phyloP scores from a whole-genome alignment of 1,140 invertebrate genomes.

The Plodia interpunctella region DNA sequence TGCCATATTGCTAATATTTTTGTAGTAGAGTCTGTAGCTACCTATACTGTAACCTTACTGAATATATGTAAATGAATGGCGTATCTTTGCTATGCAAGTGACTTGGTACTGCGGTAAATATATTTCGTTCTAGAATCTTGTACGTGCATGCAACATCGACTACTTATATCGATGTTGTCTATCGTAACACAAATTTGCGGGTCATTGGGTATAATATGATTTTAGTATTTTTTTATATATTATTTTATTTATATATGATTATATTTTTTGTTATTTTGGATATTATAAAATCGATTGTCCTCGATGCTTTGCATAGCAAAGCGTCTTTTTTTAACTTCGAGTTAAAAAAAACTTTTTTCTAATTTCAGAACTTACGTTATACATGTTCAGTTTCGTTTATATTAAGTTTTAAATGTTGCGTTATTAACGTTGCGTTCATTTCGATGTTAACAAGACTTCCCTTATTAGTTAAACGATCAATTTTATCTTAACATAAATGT shows the following conservation, averaged over 20 bases:
- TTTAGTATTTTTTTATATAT: no score
- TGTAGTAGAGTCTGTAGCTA: slow-evolving; percentile 56
- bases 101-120: background rate
- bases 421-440: slow-evolving; percentile 27
- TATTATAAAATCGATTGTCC: background rate
- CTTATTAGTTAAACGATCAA: slow-evolving; percentile 54
- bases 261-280: no score
- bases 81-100: slow-evolving; percentile 11
- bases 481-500: slow-evolving; percentile 67
- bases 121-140: background rate
- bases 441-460: slow-evolving; percentile 46
- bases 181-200: no score
- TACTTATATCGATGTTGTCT: background rate
- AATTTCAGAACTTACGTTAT: background rate
- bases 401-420: slow-evolving; percentile 40
- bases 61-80: slow-evolving; percentile 30
- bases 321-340: background rate
- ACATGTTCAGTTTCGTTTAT: slow-evolving; percentile 20
- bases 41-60: slow-evolving; percentile 31
- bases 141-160: background rate
- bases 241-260: no score
- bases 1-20: slow-evolving; percentile 70
- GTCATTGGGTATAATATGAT: no score
- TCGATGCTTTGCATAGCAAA: slow-evolving; percentile 3
- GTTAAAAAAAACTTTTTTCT: background rate